Percentiles rank a stretch among this genome's conserved stretches.
phyloP scores from a whole-genome alignment of 2,888 invertebrate species.

The Spodoptera picta region DNA sequence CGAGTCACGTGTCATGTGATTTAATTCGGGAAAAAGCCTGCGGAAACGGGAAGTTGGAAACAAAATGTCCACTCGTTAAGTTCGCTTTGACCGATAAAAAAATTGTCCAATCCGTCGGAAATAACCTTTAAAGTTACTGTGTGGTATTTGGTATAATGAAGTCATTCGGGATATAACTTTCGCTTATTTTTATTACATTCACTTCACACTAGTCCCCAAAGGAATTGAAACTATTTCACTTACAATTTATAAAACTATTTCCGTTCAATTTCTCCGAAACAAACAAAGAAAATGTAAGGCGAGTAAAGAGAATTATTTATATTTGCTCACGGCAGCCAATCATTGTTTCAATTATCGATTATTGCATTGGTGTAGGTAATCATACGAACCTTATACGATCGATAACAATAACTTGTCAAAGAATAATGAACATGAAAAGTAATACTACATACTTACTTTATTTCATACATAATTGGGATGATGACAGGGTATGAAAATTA shows the following conservation, averaged over 20 bases:
- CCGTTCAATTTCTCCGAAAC: slow-evolving; percentile 1
- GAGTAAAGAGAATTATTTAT: slow-evolving; percentile 10
- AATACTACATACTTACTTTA: not conserved
- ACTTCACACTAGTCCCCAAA: not conserved
- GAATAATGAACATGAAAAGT: slow-evolving; percentile 20
- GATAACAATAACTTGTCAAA: slow-evolving; percentile 31
- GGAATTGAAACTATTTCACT: not conserved
- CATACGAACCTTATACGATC: slow-evolving; percentile 3
- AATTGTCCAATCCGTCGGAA: slow-evolving; percentile 4
- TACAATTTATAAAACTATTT: slow-evolving; percentile 9
- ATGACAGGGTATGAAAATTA: too few relatives aligned
- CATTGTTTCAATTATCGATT: slow-evolving; percentile 8
- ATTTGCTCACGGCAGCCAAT: slow-evolving; percentile 8
- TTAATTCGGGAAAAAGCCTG: slow-evolving; percentile 36
- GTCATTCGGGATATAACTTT: not conserved
- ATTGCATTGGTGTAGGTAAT: slow-evolving; percentile 6
- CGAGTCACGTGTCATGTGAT: slow-evolving; percentile 45
- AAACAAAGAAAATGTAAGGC: slow-evolving; percentile 20
- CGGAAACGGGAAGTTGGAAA: slow-evolving; percentile 24
- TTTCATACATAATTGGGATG: too few relatives aligned
- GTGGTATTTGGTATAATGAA: not conserved
- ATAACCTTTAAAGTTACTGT: not conserved
- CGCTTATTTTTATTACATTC: slow-evolving; percentile 4
- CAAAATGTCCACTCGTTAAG: slow-evolving; percentile 24
- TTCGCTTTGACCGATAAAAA: slow-evolving; percentile 11